Conservation (phyloP, 2,797 vertebrate genomes). For the Champsocephalus gunnari region DNA sequence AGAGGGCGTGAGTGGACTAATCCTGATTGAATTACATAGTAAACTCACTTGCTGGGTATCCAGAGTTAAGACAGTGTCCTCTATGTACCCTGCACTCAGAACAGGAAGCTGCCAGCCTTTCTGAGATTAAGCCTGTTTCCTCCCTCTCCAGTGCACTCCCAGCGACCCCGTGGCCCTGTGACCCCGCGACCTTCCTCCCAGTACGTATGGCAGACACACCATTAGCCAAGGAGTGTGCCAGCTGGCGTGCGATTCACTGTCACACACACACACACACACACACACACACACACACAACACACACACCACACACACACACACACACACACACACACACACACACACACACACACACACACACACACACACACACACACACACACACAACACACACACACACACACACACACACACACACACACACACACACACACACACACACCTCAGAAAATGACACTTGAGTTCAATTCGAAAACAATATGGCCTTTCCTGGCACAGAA, state of each 20-base stretch:
- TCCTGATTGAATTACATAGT: conserved; percentile 81
- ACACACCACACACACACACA: conserved; percentile 38
- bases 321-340: conserved; percentile 27
- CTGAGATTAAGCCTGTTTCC: conserved; percentile 87
- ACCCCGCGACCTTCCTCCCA: conserved; percentile 77
- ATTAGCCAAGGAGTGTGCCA: conserved; percentile 66
- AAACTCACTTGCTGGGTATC: conserved; percentile 69
- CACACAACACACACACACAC: conserved; percentile 39
- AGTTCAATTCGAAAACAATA: conserved; percentile 83
- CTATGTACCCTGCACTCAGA: conserved; percentile 81
- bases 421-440: too few species aligned
- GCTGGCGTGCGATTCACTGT: conserved; percentile 50
- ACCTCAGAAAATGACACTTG: conserved; percentile 73
- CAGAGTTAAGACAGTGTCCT: conserved; percentile 78
- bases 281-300: conserved; percentile 2
- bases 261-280: conserved; percentile 39
- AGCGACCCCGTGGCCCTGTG: conserved; percentile 82
- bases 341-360: conserved; percentile 38
- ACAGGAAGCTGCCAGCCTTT: conserved; percentile 88
- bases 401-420: conserved; percentile 31
- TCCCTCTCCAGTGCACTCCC: conserved; percentile 84
- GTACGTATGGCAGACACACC: conserved; percentile 74
- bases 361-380: conserved; percentile 29
- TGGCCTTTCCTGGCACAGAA: conserved; percentile 78
- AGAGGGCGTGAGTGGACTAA: conserved; percentile 69